phyloP scores from a whole-genome alignment of 2,888 invertebrate species.

The Mythimna loreyi region DNA sequence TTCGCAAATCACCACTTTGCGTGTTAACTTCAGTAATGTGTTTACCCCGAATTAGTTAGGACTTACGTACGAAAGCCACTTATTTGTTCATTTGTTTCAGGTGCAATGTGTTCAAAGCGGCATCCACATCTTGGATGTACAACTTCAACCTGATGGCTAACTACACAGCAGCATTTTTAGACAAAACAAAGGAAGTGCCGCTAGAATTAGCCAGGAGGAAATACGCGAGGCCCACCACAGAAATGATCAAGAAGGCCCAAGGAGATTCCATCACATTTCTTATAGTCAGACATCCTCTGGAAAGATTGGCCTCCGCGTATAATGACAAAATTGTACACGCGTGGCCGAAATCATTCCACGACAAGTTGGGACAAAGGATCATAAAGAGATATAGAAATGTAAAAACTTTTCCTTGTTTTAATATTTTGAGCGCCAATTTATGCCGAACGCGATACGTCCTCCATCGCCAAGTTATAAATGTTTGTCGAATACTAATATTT shows the following conservation, averaged over 20 bases:
- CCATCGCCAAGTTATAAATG: too few species aligned
- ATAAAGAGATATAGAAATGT: conserved; percentile 94
- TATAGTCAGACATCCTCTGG: conserved; percentile 95
- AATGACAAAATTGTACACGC: conserved; percentile 96
- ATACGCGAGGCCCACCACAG: conserved; percentile 94
- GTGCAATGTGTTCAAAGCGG: conserved; percentile 96
- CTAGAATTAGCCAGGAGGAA: conserved; percentile 94
- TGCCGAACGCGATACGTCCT: too few species aligned
- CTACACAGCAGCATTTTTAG: conserved; percentile 94
- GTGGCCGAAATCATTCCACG: conserved; percentile 95
- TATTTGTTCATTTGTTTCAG: conserved; percentile 74
- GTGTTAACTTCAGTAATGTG: conserved; percentile 12
- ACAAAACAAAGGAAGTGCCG: conserved; percentile 94
- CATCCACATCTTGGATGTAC: conserved; percentile 98
- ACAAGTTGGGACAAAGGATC: conserved; percentile 95
- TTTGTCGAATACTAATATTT: too few species aligned
- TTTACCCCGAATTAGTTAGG: not conserved
- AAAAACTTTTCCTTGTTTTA: conserved; percentile 45
- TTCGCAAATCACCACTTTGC: conserved; percentile 8
- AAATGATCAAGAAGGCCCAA: conserved; percentile 94
- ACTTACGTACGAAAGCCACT: not conserved
- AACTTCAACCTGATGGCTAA: conserved; percentile 97
- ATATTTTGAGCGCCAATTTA: not conserved
- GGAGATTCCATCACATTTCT: conserved; percentile 95
- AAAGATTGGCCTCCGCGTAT: conserved; percentile 95